A percentile compares a stretch with the other conserved stretches of the same genome.
These are phyloP conservation scores for Upupa epops DNA, from an alignment of 2,113 vertebrate genomes.

Conservation along the genomic window DNA sequence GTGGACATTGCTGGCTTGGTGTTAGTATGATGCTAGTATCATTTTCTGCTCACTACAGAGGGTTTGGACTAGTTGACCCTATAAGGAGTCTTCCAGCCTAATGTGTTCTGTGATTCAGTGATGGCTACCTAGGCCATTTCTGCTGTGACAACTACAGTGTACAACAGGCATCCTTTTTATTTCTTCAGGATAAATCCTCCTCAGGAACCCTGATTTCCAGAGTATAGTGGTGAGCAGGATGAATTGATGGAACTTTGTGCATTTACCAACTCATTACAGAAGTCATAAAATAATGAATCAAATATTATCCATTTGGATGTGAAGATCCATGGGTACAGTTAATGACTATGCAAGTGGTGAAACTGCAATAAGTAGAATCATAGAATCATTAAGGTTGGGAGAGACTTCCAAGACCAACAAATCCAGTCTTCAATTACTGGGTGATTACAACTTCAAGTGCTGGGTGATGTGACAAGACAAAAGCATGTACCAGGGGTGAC, in stretches of 20 bases:
- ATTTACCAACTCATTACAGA: not conserved
- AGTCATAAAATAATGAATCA: not conserved
- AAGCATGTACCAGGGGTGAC: not conserved
- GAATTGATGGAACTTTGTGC: not conserved
- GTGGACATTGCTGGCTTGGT: not conserved
- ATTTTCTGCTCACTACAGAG: too few species aligned
- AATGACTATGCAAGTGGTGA: not conserved
- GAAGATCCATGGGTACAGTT: not conserved
- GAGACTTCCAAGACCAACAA: too few species aligned
- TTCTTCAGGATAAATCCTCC: not conserved
- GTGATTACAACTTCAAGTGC: not conserved
- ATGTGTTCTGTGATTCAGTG: too few species aligned
- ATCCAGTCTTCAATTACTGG: too few species aligned
- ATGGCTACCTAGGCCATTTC: not conserved
- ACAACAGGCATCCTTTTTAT: rapidly evolving
- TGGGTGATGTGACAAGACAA: not conserved
- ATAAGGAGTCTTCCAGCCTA: too few species aligned
- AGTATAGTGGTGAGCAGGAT: not conserved
- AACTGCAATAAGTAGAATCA: not conserved
- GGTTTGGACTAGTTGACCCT: too few species aligned
- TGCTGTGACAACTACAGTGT: not conserved
- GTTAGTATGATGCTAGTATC: too few species aligned
- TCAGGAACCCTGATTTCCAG: not conserved
- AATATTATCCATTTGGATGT: not conserved
- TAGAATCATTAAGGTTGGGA: too few species aligned